Percentiles rank a stretch among this genome's conserved stretches.
These are phyloP conservation scores for Neogale vison DNA, from an alignment of 2,113 vertebrate genomes.

Conservation along the genomic window DNA sequence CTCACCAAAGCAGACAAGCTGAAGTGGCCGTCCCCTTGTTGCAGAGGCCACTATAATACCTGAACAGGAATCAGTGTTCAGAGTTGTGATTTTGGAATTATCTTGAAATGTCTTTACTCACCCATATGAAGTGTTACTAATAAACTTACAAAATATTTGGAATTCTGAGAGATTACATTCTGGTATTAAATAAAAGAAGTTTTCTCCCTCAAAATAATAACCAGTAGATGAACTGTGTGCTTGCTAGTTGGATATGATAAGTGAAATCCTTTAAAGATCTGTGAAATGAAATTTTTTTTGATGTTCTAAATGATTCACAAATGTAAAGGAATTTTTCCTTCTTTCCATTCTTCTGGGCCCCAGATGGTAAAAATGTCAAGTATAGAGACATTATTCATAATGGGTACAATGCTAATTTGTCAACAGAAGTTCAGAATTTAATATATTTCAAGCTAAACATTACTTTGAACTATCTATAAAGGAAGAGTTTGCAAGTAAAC, in stretches of 20 bases:
- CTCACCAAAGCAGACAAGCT: not conserved
- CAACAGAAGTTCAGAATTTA: not conserved
- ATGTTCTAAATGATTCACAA: not conserved
- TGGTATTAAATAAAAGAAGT: not conserved
- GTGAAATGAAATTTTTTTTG: not conserved
- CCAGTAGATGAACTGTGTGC: not conserved
- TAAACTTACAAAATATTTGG: not conserved
- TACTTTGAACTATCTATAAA: not conserved
- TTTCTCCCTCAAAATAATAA: not conserved
- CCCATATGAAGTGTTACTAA: not conserved
- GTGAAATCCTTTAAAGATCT: not conserved
- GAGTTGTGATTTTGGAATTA: not conserved
- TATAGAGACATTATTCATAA: not conserved
- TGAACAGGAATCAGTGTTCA: not conserved
- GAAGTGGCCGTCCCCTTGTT: not conserved
- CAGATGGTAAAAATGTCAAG: not conserved
- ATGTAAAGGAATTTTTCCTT: constrained; percentile 28
- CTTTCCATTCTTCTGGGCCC: not conserved
- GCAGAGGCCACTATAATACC: not conserved
- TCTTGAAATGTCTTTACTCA: not conserved
- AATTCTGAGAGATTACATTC: constrained; percentile 17
- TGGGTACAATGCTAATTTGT: not conserved
- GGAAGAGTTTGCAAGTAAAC: not conserved
- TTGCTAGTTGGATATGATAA: not conserved
- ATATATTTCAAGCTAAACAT: not conserved